Evolutionary conservation across 2,888 invertebrate species (phyloP).

Genomic region (Ochlodes sylvanus): DNA sequence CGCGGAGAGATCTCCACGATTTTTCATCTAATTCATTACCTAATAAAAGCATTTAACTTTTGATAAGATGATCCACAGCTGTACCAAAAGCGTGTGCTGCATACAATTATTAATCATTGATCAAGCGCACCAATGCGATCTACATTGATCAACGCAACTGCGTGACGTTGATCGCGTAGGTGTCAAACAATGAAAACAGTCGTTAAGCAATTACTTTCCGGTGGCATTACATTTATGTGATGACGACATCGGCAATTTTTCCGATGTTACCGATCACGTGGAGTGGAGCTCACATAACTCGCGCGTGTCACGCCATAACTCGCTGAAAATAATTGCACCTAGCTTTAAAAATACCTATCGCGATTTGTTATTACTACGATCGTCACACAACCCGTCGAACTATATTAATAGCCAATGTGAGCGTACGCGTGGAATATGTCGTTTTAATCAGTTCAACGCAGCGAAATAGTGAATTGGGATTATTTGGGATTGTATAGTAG

Average conservation of each 20-base stretch:
- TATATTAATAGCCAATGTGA: slow-evolving; percentile 6
- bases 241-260: slow-evolving; percentile 18
- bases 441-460: background rate
- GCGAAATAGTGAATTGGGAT: background rate
- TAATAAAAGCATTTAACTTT: too few relatives aligned
- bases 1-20: too few relatives aligned
- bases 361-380: slow-evolving; percentile 8
- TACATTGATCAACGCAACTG: background rate
- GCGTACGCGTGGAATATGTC: slow-evolving; percentile 1
- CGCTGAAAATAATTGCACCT: slow-evolving; percentile 29
- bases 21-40: too few relatives aligned
- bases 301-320: slow-evolving; percentile 25
- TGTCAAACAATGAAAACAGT: background rate
- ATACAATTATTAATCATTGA: too few relatives aligned
- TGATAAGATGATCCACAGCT: too few relatives aligned
- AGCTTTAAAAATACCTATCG: slow-evolving; percentile 13
- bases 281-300: background rate
- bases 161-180: background rate
- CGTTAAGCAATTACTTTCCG: slow-evolving; percentile 14
- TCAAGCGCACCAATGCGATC: too few relatives aligned
- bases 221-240: background rate
- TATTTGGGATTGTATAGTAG: background rate
- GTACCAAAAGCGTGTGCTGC: too few relatives aligned
- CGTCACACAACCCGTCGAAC: slow-evolving; percentile 4
- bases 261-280: slow-evolving; percentile 22